These are phyloP conservation scores for Rhinoderma darwinii DNA, from an alignment of 2,113 vertebrate species.

Conservation along the genomic window DNA sequence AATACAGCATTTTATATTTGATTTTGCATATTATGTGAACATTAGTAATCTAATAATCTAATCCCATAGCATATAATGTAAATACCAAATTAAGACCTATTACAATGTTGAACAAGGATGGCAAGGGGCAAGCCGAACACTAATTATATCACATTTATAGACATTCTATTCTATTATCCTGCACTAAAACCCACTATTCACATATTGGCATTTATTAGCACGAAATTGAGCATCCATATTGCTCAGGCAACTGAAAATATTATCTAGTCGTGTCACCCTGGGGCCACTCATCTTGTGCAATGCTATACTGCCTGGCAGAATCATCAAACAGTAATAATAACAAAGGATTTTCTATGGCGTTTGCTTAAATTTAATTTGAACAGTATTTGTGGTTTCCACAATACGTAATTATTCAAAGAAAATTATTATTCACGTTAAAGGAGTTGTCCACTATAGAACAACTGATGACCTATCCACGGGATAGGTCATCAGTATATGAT, in stretches of 20 bases:
- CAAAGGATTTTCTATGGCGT: neutral
- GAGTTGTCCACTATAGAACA: too few relatives aligned
- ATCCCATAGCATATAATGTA: neutral
- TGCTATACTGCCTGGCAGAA: neutral
- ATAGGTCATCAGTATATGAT: too few relatives aligned
- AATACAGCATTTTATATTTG: neutral
- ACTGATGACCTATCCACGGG: too few relatives aligned
- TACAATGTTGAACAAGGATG: neutral
- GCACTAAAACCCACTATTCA: neutral
- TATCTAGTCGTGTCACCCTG: neutral
- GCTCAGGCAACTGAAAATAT: neutral
- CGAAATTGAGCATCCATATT: neutral
- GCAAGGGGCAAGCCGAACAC: neutral
- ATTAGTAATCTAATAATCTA: neutral
- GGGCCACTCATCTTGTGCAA: neutral
- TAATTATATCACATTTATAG: neutral
- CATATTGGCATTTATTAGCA: neutral
- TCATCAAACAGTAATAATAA: neutral
- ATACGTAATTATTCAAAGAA: neutral
- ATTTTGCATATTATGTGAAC: neutral
- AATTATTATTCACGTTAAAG: neutral
- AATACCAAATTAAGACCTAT: neutral
- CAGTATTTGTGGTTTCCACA: neutral
- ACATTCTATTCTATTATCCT: neutral
- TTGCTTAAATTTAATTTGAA: neutral